Conservation (phyloP, 2,113 vertebrate genomes). For the Peromyscus leucopus region DNA sequence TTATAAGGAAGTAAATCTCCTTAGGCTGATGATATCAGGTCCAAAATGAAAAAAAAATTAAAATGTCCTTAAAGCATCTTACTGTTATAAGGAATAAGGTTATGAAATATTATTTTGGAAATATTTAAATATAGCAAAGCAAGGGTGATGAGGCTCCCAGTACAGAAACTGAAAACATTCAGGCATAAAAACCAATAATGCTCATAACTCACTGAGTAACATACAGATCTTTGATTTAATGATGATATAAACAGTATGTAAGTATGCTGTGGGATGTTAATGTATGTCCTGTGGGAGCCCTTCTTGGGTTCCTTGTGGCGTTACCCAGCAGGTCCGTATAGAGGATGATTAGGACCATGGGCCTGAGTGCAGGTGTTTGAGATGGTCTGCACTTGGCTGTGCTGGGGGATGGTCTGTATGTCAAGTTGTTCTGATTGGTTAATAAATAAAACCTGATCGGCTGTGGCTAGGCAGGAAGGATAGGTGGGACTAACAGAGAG, state of each 20-base stretch:
- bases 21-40: not conserved
- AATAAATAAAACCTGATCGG: too few relatives aligned
- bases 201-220: not conserved
- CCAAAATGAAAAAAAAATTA: not conserved
- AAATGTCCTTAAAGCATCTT: not conserved
- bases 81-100: not conserved
- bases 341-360: too few relatives aligned
- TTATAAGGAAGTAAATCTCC: not conserved
- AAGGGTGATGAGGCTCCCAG: not conserved
- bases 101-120: not conserved
- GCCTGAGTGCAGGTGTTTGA: too few relatives aligned
- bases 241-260: not conserved
- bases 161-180: not conserved
- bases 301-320: too few relatives aligned
- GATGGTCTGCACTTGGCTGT: too few relatives aligned
- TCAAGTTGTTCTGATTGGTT: too few relatives aligned
- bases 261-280: too few relatives aligned
- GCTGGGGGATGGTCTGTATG: too few relatives aligned
- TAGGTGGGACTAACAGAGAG: too few relatives aligned
- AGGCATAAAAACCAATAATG: not conserved
- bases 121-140: not conserved
- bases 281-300: too few relatives aligned
- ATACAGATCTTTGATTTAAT: not conserved
- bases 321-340: too few relatives aligned
- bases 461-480: too few relatives aligned